Conservation (phyloP, 2,113 vertebrate genomes). For the Peromyscus californicus region DNA sequence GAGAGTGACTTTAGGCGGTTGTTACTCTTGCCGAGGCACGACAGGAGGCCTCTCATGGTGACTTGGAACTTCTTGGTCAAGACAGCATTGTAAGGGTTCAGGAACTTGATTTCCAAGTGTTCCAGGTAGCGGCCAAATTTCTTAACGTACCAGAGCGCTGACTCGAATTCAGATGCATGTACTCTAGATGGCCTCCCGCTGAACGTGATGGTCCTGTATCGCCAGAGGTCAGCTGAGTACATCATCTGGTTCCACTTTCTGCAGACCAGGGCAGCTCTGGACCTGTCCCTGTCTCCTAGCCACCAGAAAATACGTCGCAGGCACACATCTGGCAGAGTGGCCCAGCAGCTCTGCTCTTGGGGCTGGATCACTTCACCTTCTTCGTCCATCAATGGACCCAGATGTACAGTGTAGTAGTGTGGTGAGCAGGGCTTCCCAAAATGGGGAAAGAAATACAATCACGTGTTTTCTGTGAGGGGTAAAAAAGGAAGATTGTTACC, state of each 20-base stretch:
- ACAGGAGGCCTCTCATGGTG: conserved; percentile 84
- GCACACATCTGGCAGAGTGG: conserved; percentile 85
- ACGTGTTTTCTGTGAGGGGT: conserved; percentile 68
- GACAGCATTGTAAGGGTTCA: conserved; percentile 81
- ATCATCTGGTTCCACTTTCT: conserved; percentile 86
- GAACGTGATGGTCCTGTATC: conserved; percentile 86
- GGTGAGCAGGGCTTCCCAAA: conserved; percentile 70
- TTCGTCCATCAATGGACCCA: conserved; percentile 73
- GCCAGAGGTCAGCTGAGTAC: conserved; percentile 88
- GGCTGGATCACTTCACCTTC: conserved; percentile 9
- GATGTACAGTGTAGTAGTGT: conserved; percentile 25
- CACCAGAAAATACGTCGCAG: conserved; percentile 86
- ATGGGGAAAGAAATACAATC: conserved; percentile 37
- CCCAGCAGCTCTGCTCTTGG: conserved; percentile 83
- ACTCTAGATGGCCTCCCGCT: conserved; percentile 80
- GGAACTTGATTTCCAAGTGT: conserved; percentile 86
- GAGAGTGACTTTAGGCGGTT: conserved; percentile 83
- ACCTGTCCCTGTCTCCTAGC: conserved; percentile 86
- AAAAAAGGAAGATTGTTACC: conserved; percentile 50
- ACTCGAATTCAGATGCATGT: conserved; percentile 73
- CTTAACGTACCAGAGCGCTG: conserved; percentile 85
- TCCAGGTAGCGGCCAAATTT: conserved; percentile 88
- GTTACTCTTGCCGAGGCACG: conserved; percentile 83
- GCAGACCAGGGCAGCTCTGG: conserved; percentile 87
- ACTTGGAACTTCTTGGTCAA: conserved; percentile 87